Conservation (phyloP, 2,113 vertebrate genomes). For the Monarcha castaneiventris region DNA sequence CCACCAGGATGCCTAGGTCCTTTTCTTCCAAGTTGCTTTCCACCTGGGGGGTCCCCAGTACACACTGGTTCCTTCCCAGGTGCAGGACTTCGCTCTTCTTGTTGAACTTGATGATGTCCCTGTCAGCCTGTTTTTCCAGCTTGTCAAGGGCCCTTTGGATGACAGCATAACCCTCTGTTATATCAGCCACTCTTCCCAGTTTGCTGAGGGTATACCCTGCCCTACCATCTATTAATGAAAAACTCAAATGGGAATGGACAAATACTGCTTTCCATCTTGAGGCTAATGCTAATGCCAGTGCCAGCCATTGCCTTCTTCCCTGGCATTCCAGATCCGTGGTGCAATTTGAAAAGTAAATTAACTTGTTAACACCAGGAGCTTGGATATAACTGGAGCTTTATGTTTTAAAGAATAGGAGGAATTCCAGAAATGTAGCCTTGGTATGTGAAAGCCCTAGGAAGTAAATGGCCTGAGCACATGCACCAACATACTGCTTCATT, state of each 20-base stretch:
- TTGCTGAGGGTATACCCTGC: not conserved
- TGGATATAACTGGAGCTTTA: not conserved
- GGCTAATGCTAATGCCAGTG: not conserved
- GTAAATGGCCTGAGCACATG: not conserved
- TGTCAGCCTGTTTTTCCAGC: not conserved
- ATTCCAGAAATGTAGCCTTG: conserved; percentile 33
- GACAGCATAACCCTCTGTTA: not conserved
- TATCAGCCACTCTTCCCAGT: not conserved
- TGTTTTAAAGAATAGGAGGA: conserved; percentile 1
- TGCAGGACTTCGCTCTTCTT: not conserved
- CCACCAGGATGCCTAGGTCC: not conserved
- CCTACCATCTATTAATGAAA: not conserved
- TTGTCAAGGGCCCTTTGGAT: not conserved
- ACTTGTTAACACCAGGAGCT: not conserved
- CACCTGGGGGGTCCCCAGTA: not conserved
- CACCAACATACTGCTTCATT: not conserved
- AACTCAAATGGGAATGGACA: not conserved
- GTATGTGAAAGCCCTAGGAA: not conserved
- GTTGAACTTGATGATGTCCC: not conserved
- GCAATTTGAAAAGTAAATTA: not conserved
- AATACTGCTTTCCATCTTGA: not conserved
- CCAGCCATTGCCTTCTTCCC: not conserved
- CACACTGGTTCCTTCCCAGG: not conserved
- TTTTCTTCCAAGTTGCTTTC: not conserved
- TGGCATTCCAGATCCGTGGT: not conserved